These are phyloP conservation scores for Hyperoplus immaculatus DNA, from an alignment of 2,797 vertebrate species.

Conservation along the genomic window DNA sequence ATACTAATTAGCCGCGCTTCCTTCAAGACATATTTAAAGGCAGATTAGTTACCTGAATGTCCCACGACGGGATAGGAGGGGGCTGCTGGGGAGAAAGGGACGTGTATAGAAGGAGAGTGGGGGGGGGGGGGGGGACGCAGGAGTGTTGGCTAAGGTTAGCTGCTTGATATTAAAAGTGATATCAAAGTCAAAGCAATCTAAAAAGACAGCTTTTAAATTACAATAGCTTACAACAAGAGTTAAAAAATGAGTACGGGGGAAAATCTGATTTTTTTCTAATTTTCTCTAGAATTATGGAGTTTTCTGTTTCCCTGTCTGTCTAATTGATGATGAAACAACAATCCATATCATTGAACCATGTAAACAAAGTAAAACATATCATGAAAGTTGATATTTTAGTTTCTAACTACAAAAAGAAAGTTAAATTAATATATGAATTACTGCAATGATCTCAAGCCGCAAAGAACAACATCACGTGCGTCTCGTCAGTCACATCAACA, in stretches of 20 bases:
- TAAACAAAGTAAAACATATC: background rate
- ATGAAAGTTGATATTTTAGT: background rate
- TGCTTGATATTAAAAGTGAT: conserved; percentile 76
- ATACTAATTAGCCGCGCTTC: conserved; percentile 99
- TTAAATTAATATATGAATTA: background rate
- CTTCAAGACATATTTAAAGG: conserved; percentile 99
- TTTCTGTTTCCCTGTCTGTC: background rate
- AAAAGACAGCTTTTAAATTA: conserved; percentile 30
- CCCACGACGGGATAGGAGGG: conserved; percentile 90
- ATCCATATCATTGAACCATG: too few relatives aligned
- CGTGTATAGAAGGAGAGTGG: conserved; percentile 71
- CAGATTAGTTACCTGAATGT: conserved; percentile 99
- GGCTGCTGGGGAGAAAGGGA: conserved; percentile 72
- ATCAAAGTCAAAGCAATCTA: conserved; percentile 71
- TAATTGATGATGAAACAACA: background rate
- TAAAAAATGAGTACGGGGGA: background rate
- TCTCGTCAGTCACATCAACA: conserved; percentile 42
- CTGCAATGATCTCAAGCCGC: conserved; percentile 2
- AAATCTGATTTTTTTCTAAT: background rate
- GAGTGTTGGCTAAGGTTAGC: conserved; percentile 82
- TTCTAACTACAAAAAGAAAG: background rate
- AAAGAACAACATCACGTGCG: conserved; percentile 14
- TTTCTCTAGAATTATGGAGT: background rate
- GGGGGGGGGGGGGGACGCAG: conserved; percentile 71
- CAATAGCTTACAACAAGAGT: conserved; percentile 29